Base-by-base conservation (phyloP, 2,888 invertebrate genomes). In the Yponomeuta plumbellus region DNA sequence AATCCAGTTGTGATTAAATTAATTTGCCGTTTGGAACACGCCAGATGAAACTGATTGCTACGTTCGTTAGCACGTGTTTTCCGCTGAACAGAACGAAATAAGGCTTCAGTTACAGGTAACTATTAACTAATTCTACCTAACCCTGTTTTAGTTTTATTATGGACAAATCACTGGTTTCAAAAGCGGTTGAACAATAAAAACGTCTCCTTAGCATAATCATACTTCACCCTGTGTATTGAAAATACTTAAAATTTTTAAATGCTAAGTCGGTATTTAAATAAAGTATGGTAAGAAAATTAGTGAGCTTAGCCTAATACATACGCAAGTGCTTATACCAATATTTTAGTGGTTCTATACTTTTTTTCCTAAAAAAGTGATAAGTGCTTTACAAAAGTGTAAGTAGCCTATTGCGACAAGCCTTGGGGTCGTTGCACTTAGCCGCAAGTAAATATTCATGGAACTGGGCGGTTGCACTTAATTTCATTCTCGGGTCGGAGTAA, bases 401-500 rank as follows among this genome's bases (percentile, higher is more conserved):
- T 34, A 8, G 34, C 34, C 34, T 34, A 34, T 34, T 34, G 34
- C 34, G 34, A 34, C 34, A 3, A 34, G 8, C 44, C 13, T 1
- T 3, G 80, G 70, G 88, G 87, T 83, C 88, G 84, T 75, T 86
- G 88, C 84, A 84, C 86, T 86, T 86, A 87, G 87, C 87, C 87
- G 87, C 87, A 87, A 84, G 72, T 81, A 84, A 62, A 62, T 62
- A 62, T 62, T 13, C 34, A 62, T 62, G 62, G n/a, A 62, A 26
- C 26, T 62, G 17, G 8, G 61, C n/a, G 34, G 5, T 1, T 62
- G 23, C 39, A 39, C 4, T 59, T 23, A 11, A 34, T 34, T 34
- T 34, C 34, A 34, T 34, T 5, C 34, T 34, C 8, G 34, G 34
- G 8, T 34, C 5, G 34, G 34, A 6, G 6, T 34, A 34, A 17